Conservation (phyloP, 2,888 invertebrate genomes). For the Diadromus collaris region DNA sequence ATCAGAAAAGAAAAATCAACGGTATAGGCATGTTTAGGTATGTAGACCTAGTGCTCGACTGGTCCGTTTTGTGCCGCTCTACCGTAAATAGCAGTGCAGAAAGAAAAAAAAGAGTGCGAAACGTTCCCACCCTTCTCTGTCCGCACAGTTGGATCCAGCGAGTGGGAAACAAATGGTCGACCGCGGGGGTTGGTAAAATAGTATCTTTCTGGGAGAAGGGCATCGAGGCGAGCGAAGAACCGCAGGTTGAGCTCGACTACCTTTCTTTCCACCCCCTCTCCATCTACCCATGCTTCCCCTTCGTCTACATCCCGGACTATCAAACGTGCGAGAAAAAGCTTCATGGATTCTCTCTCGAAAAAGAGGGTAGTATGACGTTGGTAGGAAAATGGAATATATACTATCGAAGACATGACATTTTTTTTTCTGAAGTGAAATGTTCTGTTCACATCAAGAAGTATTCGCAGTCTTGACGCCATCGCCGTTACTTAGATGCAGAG, state of each 20-base stretch:
- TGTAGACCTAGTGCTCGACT: no score
- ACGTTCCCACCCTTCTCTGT: slow-evolving; percentile 17
- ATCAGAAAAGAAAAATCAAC: no score
- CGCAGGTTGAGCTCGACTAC: slow-evolving; percentile 25
- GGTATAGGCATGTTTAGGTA: no score
- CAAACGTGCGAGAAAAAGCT: slow-evolving; percentile 48
- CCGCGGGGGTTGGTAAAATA: slow-evolving; percentile 17
- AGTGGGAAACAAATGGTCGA: slow-evolving; percentile 55
- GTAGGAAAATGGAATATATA: slow-evolving; percentile 39
- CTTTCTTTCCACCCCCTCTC: background rate
- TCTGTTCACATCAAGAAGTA: background rate
- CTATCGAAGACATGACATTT: slow-evolving; percentile 33
- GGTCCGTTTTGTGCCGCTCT: no score
- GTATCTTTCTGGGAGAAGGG: slow-evolving; percentile 9
- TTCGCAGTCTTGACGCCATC: no score
- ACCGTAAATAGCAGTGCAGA: background rate
- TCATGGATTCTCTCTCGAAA: slow-evolving; percentile 32
- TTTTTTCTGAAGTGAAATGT: background rate
- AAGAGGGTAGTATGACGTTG: slow-evolving; percentile 32
- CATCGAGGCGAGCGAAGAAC: slow-evolving; percentile 36
- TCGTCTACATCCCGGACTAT: slow-evolving; percentile 3
- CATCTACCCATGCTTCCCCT: slow-evolving; percentile 25
- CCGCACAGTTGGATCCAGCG: slow-evolving; percentile 9
- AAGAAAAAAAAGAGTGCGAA: slow-evolving; percentile 34
- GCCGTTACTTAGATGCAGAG: slow-evolving; percentile 12